Conservation (phyloP, 2,113 vertebrate genomes). For the Himantopus leucocephalus region DNA sequence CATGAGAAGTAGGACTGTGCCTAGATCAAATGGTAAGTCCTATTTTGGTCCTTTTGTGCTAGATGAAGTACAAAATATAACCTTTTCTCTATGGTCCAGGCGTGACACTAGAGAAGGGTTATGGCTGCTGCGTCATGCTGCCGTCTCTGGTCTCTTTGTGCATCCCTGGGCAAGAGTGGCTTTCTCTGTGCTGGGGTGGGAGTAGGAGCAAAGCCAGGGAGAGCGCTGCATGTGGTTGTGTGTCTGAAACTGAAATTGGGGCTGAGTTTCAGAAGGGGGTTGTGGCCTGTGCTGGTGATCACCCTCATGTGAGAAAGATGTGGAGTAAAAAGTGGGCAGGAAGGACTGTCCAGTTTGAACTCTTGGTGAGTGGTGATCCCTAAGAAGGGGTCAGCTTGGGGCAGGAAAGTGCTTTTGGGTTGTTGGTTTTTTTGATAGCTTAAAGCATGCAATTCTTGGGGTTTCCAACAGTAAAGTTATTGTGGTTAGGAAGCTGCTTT, state of each 20-base stretch:
- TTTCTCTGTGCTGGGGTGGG: background rate
- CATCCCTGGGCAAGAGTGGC: background rate
- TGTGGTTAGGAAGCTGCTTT: background rate
- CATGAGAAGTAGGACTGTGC: background rate
- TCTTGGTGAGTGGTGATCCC: background rate
- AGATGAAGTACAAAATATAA: background rate
- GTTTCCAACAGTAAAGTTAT: background rate
- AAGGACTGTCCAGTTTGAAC: background rate
- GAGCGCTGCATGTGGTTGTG: accelerated
- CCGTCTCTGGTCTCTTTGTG: background rate
- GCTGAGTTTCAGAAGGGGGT: background rate
- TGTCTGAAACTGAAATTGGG: background rate
- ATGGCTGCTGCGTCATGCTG: accelerated
- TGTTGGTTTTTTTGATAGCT: background rate
- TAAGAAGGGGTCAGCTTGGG: background rate
- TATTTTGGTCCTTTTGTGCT: background rate
- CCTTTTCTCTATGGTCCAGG: accelerated
- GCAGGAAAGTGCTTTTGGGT: background rate
- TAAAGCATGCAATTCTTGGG: background rate
- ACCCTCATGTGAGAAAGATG: background rate
- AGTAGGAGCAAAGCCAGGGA: background rate
- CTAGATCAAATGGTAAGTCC: background rate
- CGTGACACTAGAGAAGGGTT: accelerated
- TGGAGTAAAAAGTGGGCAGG: accelerated
- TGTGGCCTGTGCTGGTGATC: accelerated